These are phyloP conservation scores for Gnatocerus cornutus DNA, from an alignment of 2,888 invertebrate species.

Conservation along the genomic window DNA sequence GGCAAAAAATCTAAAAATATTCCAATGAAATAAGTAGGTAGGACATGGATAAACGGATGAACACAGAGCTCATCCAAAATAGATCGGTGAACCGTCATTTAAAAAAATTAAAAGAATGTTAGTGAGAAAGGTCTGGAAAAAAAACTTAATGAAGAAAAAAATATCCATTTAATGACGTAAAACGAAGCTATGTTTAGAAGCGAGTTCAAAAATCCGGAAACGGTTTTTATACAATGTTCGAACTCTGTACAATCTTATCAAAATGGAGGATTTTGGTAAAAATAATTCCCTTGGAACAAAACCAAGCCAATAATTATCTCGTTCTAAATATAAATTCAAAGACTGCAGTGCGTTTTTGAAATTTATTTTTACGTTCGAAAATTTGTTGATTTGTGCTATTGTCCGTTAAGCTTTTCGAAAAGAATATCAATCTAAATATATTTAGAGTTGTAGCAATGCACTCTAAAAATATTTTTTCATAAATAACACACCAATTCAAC, in stretches of 20 bases:
- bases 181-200: neutral
- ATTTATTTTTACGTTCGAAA: neutral
- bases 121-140: constrained; percentile 36
- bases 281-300: constrained; percentile 5
- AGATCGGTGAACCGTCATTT: constrained; percentile 17
- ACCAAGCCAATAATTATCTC: constrained; percentile 3
- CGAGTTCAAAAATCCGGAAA: too few species aligned
- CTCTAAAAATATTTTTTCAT: too few species aligned
- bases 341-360: neutral
- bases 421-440: too few species aligned
- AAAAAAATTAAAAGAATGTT: neutral
- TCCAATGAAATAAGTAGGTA: constrained; percentile 12
- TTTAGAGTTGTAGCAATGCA: too few species aligned
- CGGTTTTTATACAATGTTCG: neutral
- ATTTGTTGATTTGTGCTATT: neutral
- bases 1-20: constrained; percentile 32
- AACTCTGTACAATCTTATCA: neutral
- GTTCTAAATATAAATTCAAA: constrained; percentile 5
- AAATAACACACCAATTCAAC: too few species aligned
- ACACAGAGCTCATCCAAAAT: constrained; percentile 20
- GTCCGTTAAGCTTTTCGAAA: too few species aligned
- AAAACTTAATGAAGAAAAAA: neutral
- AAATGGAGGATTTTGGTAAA: neutral
- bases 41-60: constrained; percentile 13
- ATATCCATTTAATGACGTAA: constrained; percentile 6